Evolutionary conservation across 2,113 vertebrate genomes (phyloP).

Genomic region (Zeus faber): DNA sequence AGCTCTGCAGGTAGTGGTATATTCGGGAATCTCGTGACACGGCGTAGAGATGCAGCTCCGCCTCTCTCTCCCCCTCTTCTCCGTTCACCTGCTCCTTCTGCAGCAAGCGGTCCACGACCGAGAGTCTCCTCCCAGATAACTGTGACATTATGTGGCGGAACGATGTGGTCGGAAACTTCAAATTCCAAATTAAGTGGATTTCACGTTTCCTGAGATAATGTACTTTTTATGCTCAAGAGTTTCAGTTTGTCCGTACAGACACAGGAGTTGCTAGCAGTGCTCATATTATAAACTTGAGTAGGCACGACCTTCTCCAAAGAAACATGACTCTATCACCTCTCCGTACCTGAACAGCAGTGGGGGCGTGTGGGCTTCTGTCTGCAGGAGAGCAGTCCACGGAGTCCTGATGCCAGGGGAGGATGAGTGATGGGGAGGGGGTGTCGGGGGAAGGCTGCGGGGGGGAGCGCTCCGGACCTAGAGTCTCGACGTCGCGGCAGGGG

Average conservation of each 20-base stretch:
- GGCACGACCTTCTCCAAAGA: no score
- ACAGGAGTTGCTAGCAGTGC: no score
- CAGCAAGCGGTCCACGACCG: slow-evolving; percentile 35
- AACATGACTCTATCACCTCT: no score
- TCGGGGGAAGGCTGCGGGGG: background rate
- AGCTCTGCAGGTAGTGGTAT: slow-evolving; percentile 69
- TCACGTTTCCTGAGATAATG: no score
- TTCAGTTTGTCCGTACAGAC: no score
- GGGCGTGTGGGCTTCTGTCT: background rate
- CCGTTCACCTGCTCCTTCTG: slow-evolving; percentile 7
- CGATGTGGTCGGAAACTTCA: no score
- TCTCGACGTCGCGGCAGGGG: slow-evolving; percentile 53
- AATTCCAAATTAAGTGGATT: no score
- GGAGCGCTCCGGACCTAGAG: slow-evolving; percentile 31
- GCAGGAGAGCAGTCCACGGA: no score
- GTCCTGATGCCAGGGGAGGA: slow-evolving; percentile 1
- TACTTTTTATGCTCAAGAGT: no score
- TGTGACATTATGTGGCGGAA: no score
- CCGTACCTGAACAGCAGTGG: slow-evolving; percentile 6
- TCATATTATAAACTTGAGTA: no score
- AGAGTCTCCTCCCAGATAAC: slow-evolving; percentile 23
- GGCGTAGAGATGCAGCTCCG: slow-evolving; percentile 71
- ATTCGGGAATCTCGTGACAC: slow-evolving; percentile 63
- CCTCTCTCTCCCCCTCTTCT: slow-evolving; percentile 40
- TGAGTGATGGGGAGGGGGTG: slow-evolving; percentile 15